Evolutionary conservation across 2,797 vertebrate genomes (phyloP).

Genomic region (Cetoscarus ocellatus): DNA sequence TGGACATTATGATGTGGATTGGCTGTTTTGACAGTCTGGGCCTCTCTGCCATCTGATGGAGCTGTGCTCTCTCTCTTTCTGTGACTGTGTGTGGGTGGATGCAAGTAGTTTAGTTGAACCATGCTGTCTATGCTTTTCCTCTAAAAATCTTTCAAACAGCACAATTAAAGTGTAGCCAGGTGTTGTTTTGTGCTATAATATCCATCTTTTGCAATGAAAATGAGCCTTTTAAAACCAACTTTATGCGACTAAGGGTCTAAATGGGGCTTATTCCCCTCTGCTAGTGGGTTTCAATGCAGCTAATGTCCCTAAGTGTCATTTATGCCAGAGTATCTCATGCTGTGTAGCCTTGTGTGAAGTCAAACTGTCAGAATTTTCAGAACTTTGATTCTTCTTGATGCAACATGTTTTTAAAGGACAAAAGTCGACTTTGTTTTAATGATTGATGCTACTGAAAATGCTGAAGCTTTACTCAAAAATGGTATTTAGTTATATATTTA

Average conservation of each 20-base stretch:
- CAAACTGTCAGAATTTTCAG: no score
- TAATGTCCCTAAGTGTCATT: conserved; percentile 13
- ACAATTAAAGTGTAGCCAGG: conserved; percentile 46
- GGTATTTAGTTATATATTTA: no score
- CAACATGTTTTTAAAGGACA: no score
- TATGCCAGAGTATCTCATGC: conserved; percentile 2
- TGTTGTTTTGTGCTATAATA: conserved; percentile 42
- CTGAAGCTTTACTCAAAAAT: no score
- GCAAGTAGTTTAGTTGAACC: conserved; percentile 47
- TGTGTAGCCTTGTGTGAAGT: neutral
- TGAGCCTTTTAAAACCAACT: conserved; percentile 28
- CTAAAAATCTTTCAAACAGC: conserved; percentile 40
- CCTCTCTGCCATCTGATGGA: conserved; percentile 43
- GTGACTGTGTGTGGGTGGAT: conserved; percentile 51
- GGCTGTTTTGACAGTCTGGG: conserved; percentile 57
- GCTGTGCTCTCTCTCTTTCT: conserved; percentile 5
- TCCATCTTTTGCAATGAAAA: conserved; percentile 41
- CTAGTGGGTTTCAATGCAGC: conserved; percentile 14
- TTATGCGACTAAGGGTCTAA: conserved; percentile 36
- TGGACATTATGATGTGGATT: conserved; percentile 38
- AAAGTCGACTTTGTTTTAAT: no score
- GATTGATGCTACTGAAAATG: no score
- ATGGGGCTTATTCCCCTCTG: conserved; percentile 16
- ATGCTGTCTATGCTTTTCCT: conserved; percentile 29
- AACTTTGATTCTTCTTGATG: no score